A percentile compares a stretch with the other conserved stretches of the same genome.
These are phyloP conservation scores for Atta texana DNA, from an alignment of 1,140 invertebrate genomes.

Conservation along the genomic window DNA sequence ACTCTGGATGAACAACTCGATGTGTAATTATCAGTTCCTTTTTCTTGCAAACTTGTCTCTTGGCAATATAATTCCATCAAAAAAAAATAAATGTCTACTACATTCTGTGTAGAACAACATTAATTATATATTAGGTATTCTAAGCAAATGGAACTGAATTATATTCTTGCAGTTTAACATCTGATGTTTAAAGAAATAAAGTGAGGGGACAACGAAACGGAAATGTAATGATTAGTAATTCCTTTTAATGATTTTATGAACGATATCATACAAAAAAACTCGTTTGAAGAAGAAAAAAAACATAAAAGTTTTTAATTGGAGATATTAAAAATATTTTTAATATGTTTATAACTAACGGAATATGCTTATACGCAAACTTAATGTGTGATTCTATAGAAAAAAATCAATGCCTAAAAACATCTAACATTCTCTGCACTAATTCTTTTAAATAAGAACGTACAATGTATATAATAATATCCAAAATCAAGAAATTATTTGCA, in stretches of 20 bases:
- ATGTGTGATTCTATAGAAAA: not conserved
- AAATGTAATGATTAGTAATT: constrained; percentile 11
- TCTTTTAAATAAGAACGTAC: not conserved
- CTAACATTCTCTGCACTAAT: not conserved
- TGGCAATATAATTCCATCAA: not conserved
- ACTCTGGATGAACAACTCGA: not conserved
- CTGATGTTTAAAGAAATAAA: constrained; percentile 5
- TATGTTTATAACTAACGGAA: not conserved
- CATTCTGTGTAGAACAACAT: not conserved
- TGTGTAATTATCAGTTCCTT: not conserved
- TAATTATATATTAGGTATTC: constrained; percentile 15
- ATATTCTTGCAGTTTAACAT: not conserved
- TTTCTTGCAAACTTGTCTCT: not conserved
- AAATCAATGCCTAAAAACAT: not conserved
- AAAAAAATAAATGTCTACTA: not conserved
- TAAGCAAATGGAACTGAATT: constrained; percentile 17
- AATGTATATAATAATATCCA: not conserved
- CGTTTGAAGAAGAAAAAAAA: not conserved
- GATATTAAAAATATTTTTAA: not conserved
- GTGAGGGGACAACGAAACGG: not conserved
- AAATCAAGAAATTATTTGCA: not conserved
- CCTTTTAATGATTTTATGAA: not conserved
- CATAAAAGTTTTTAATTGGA: not conserved
- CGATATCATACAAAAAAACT: not conserved
- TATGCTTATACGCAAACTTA: not conserved